These are phyloP conservation scores for Araneus ventricosus DNA, from an alignment of 1,140 invertebrate genomes.

Conservation along the genomic window DNA sequence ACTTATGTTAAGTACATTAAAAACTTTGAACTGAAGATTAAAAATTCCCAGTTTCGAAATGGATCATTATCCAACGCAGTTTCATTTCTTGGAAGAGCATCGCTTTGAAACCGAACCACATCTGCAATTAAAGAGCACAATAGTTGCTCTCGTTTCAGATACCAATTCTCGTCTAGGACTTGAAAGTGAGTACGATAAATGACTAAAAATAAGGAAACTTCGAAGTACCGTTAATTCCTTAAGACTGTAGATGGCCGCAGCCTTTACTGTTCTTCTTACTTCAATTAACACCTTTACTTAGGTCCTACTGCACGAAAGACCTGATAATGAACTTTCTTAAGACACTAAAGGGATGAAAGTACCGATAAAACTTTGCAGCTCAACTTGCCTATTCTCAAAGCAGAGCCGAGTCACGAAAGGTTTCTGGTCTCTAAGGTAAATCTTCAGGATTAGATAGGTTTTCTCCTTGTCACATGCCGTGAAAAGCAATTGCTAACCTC, in stretches of 20 bases:
- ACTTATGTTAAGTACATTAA: no score
- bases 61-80: background rate
- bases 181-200: slow-evolving; percentile 15
- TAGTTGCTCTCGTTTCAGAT: slow-evolving; percentile 37
- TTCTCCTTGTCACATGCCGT: slow-evolving; percentile 21
- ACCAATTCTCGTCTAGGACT: slow-evolving; percentile 42
- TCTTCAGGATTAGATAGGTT: slow-evolving; percentile 64
- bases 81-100: background rate
- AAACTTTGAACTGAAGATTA: background rate
- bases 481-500: slow-evolving; percentile 40
- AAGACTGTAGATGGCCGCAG: slow-evolving; percentile 48
- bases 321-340: slow-evolving; percentile 74
- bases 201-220: slow-evolving; percentile 50
- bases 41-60: background rate
- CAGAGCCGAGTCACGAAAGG: slow-evolving; percentile 58
- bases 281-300: slow-evolving; percentile 73
- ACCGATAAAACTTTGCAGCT: slow-evolving; percentile 70
- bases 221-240: slow-evolving; percentile 60
- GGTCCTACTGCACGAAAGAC: slow-evolving; percentile 37
- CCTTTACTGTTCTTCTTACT: slow-evolving; percentile 51
- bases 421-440: slow-evolving; percentile 58
- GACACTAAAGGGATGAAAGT: slow-evolving; percentile 70
- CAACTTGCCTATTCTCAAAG: slow-evolving; percentile 52
- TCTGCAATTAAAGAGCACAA: slow-evolving; percentile 36
- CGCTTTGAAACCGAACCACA: slow-evolving; percentile 17